A percentile compares a stretch with the other conserved stretches of the same genome.
Conservation (phyloP, 2,888 invertebrate species). For the Ochropleura plecta region DNA sequence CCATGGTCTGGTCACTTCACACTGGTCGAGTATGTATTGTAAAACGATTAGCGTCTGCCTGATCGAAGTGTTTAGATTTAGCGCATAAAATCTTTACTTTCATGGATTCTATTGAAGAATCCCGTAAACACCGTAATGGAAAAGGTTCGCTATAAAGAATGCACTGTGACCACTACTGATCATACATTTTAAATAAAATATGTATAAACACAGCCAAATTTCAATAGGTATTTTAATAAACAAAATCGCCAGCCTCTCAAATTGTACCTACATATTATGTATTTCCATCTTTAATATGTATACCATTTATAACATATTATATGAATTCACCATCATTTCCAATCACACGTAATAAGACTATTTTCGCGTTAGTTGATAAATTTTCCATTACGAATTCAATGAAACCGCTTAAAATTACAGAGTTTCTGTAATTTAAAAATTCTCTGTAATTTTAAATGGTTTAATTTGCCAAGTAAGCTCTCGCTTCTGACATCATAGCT, state of each 20-base stretch:
- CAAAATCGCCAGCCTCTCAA: background rate
- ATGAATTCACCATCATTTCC: background rate
- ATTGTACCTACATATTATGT: background rate
- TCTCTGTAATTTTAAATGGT: background rate
- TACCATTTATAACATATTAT: background rate
- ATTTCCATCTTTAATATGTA: background rate
- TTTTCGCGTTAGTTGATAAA: background rate
- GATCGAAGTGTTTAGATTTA: too few relatives aligned
- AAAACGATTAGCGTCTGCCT: background rate
- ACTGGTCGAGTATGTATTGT: too few relatives aligned
- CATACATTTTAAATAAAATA: too few relatives aligned
- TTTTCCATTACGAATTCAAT: background rate
- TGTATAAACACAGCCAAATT: too few relatives aligned
- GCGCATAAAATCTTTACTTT: background rate
- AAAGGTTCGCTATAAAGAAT: too few relatives aligned
- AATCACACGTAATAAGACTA: background rate
- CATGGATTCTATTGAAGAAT: background rate
- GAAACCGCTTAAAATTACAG: too few relatives aligned
- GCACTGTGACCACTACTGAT: too few relatives aligned
- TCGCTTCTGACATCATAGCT: background rate
- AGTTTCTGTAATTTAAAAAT: too few relatives aligned
- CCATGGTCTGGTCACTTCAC: slow-evolving; percentile 5
- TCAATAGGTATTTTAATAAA: too few relatives aligned
- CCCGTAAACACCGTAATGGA: background rate
- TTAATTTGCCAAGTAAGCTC: background rate